Evolutionary conservation across 2,113 vertebrate genomes (phyloP), one percentile per base, ranked within the genome.

Genomic region (Phasianus colchicus): DNA sequence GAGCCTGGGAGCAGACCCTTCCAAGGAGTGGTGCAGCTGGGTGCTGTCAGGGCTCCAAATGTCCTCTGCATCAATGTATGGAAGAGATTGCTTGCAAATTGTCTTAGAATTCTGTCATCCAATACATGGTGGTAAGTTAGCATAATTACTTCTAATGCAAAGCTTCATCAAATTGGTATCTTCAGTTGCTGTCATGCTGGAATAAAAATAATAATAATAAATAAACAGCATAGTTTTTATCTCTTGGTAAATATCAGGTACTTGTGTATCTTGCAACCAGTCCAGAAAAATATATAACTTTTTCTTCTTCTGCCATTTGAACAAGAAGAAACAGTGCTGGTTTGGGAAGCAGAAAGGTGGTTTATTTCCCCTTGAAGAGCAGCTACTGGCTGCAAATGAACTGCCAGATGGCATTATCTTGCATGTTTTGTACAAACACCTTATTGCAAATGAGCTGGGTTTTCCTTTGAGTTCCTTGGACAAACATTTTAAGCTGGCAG

Each of bases 161-260:
- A 84, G 43, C 48, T 36, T 2, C 0, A 11, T 36, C 3, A 1
- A 14, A 50, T 76, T 50, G 11, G 1, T n/a, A 0, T 40, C 60
- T 61, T 43, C 17, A 9, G 2, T 48, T 70, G 42, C 43, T 85
- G 57, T 22, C 36, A 10, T 15, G 0, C 9, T 65, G 42, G 25
- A 71, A 73, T 73, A 70, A 75, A 73, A 47, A 84, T 25, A 50
- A 24, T 25, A 50, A 13, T 80, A 47, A 82, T 19, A 3, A 21
- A 78, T 14, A 76, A 74, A 8, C 19, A 27, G 48, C 19, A 14
- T 54, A 0, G 3, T 65, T 77, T 48, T 64, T 29, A 20, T 66
- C 6, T 42, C 2, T 10, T 71, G 36, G 30, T 42, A 58, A 86
- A 52, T 72, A 32, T 1, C 11, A n/a, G 20, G 27, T 79, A 79